A percentile compares a stretch with the other conserved stretches of the same genome.
phyloP scores from a whole-genome alignment of 2,888 invertebrate species.

The Morpho achilles region DNA sequence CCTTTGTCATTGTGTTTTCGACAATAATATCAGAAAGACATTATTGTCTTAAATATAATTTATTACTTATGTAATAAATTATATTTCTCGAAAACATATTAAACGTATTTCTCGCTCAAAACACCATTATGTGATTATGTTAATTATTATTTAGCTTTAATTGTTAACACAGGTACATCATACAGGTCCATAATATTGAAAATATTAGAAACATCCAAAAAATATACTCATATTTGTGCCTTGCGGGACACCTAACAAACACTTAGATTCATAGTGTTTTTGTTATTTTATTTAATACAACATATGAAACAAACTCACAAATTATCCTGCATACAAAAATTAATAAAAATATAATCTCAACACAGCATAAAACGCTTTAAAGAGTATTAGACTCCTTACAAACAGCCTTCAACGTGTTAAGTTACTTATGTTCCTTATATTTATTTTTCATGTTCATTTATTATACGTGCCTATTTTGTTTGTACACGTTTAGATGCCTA shows the following conservation, averaged over 20 bases:
- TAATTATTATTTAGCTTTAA: conserved; percentile 68
- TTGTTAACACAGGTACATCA: conserved; percentile 69
- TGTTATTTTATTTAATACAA: conserved; percentile 37
- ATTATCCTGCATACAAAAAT: conserved; percentile 14
- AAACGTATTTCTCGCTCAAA: conserved; percentile 52
- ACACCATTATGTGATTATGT: conserved; percentile 39
- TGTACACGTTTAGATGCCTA: conserved; percentile 76
- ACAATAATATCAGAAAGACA: no score
- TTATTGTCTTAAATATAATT: no score
- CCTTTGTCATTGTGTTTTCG: no score
- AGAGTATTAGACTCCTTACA: conserved; percentile 73
- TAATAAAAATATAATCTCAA: conserved; percentile 44
- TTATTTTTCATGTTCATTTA: conserved; percentile 55
- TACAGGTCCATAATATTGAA: background rate
- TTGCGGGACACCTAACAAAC: conserved; percentile 49
- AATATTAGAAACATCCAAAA: background rate
- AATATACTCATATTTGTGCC: conserved; percentile 44
- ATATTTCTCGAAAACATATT: no score
- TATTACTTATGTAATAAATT: no score
- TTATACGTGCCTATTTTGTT: conserved; percentile 74
- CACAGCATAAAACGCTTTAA: conserved; percentile 70
- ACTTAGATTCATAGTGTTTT: conserved; percentile 26
- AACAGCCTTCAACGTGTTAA: conserved; percentile 73
- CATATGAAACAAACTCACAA: conserved; percentile 38
- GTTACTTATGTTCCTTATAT: conserved; percentile 67